Conservation (phyloP, 2,113 vertebrate genomes). For the Erythrolamprus reginae region DNA sequence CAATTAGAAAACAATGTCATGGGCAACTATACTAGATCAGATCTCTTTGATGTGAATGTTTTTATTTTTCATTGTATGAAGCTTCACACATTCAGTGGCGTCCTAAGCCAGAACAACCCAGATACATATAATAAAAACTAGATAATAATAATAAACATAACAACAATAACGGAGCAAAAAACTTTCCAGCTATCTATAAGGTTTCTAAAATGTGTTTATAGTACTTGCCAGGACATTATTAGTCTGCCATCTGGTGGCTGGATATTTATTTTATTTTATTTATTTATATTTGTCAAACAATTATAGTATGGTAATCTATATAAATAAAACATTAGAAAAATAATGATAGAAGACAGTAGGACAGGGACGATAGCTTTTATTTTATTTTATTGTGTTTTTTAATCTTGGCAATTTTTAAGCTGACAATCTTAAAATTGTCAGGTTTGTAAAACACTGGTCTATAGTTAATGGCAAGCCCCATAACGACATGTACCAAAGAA, state of each 20-base stretch:
- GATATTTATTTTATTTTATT: not conserved
- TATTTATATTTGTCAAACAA: too few species aligned
- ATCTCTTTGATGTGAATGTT: not conserved
- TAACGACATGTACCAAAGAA: not conserved
- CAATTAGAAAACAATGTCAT: not conserved
- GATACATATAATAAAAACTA: not conserved
- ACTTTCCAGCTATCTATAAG: not conserved
- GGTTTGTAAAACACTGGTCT: not conserved
- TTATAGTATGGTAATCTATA: too few species aligned
- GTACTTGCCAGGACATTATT: rapidly evolving
- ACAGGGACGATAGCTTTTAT: too few species aligned
- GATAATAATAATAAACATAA: not conserved
- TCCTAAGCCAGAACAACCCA: not conserved
- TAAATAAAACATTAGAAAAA: too few species aligned
- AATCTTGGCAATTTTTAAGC: too few species aligned
- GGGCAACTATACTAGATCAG: not conserved
- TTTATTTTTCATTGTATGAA: not conserved
- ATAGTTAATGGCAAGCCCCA: not conserved
- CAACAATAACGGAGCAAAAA: not conserved
- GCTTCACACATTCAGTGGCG: not conserved
- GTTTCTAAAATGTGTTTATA: not conserved
- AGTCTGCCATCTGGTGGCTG: not conserved
- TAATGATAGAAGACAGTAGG: too few species aligned
- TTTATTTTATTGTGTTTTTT: too few species aligned
- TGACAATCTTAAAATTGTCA: not conserved